phyloP scores from a whole-genome alignment of 2,113 vertebrate species.

The Eudyptes chrysolophus region DNA sequence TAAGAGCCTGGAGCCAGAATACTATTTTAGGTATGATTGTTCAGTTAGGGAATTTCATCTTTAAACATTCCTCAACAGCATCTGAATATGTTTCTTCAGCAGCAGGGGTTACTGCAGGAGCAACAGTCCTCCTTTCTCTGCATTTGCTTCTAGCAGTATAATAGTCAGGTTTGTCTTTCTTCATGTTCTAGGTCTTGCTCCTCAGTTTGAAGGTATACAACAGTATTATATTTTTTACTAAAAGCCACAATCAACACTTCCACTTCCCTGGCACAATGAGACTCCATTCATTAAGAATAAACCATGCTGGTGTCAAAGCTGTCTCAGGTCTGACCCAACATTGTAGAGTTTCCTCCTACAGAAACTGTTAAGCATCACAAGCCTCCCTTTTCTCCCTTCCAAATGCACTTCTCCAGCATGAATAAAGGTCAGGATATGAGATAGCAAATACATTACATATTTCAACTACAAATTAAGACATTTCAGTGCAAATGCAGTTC shows the following conservation, averaged over 20 bases:
- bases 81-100: neutral
- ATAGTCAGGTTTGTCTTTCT: neutral
- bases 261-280: neutral
- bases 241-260: neutral
- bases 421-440: neutral
- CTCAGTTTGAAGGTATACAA: neutral
- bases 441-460: neutral
- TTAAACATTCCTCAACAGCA: neutral
- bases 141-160: neutral
- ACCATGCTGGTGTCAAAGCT: neutral
- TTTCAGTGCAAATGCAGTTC: neutral
- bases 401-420: neutral
- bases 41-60: neutral
- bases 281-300: conserved; percentile 4
- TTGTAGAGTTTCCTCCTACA: neutral
- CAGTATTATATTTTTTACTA: neutral
- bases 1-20: neutral
- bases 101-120: neutral
- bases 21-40: neutral
- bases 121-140: neutral
- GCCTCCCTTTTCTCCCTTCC: neutral
- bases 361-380: neutral
- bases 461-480: neutral
- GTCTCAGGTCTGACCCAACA: neutral
- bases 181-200: neutral